Evolutionary conservation across 2,113 vertebrate species (phyloP), one percentile per base, ranked within the genome.

Genomic region (Zosterops hypoxanthus): DNA sequence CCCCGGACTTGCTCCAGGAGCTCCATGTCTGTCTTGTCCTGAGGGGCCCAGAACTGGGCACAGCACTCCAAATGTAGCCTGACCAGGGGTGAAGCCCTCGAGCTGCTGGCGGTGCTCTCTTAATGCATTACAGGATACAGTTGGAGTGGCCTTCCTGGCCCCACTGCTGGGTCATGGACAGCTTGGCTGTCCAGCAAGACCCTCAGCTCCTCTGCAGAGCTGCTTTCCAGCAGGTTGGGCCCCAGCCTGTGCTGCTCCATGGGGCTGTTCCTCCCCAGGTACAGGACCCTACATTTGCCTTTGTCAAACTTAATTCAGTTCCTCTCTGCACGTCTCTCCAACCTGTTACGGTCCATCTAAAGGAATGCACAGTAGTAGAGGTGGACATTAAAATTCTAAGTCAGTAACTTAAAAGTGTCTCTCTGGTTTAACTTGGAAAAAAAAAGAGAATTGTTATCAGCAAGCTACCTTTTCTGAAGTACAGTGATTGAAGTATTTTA

Each of bases 201-300:
- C 19, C 28, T 13, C 46, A 41, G 8, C 20, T 75, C 53, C n/a
- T 21, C 28, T 33, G 28, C n/a, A 47, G 47, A 61, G 70, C n/a
- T 0, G 0, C 25, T 41, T 75, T 29, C 17, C 14, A 75, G 39
- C 13, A 41, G 29, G 28, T 47, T 8, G 3, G 13, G 12, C 12
- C 26, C 15, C 33, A 76, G 46, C 69, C n/a, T 53, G 18, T 66
- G 11, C 60, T 59, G 23, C 11, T 66, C 9, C 15, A 3, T 41
- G n/a, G 53, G n/a, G 14, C n/a, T 60, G 0, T 53, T 60, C 11
- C 6, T 75, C 17, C 25, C 41, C 41, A 31, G 29, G 16, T 76
- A 25, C 17, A 41, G 29, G 25, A 26, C 12, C 14, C 12, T 49
- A 7, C 25, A 25, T 60, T 41, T 76, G 55, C 61, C 21, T 68